phyloP scores from a whole-genome alignment of 2,797 vertebrate species.

The Melanogrammus aeglefinus region DNA sequence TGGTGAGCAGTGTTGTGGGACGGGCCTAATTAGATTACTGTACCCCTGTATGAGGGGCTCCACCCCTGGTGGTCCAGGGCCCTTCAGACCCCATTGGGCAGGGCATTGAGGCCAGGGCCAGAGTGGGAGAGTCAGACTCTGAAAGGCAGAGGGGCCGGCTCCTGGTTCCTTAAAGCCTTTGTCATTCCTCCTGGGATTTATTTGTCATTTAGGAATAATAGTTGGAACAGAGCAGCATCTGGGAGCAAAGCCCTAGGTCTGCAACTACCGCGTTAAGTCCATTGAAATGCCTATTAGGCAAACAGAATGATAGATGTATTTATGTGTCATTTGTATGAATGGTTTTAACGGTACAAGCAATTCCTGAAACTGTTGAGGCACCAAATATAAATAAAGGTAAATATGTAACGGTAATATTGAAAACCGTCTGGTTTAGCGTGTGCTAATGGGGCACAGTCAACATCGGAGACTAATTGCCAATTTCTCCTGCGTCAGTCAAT shows the following conservation, averaged over 20 bases:
- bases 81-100: constrained; percentile 67
- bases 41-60: constrained; percentile 77
- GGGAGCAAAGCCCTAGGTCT: constrained; percentile 29
- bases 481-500: constrained; percentile 17
- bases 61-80: constrained; percentile 81
- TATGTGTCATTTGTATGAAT: not conserved
- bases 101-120: constrained; percentile 57
- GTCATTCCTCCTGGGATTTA: constrained; percentile 78
- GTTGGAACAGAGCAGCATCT: constrained; percentile 60
- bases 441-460: not conserved
- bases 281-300: not conserved
- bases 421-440: not conserved
- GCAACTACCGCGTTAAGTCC: not conserved
- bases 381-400: not conserved
- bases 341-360: not conserved
- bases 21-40: constrained; percentile 86
- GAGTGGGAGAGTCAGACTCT: constrained; percentile 63
- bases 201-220: constrained; percentile 76
- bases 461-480: not conserved
- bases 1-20: constrained; percentile 68
- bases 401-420: not conserved
- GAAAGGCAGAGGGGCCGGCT: constrained; percentile 66
- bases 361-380: not conserved
- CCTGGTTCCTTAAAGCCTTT: constrained; percentile 80
- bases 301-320: not conserved